Base-by-base conservation (phyloP, 2,888 invertebrate genomes). In the Pheosia gnoma region DNA sequence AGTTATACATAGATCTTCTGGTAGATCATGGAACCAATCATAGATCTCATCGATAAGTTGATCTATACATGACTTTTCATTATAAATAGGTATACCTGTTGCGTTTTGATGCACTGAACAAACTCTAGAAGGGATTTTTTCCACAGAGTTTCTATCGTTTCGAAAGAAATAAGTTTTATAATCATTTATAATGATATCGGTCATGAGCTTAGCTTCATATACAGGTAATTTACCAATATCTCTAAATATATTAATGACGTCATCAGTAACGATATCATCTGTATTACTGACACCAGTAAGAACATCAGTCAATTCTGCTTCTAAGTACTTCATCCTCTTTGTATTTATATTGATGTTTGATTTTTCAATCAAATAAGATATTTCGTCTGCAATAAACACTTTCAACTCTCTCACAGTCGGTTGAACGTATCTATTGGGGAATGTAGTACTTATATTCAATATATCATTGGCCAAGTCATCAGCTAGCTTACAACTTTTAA, bases 131-230 rank as follows among this genome's bases (percentile, higher is more conserved):
- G 62, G 47, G 0, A 59, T 7, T 52, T 63, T 54, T 11, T 39
- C 56, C 36, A 4, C 6, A 7, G 41, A 11, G n/a, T 47, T 43
- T 8, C 10, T n/a, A 11, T 47, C 11, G 4, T 66, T 58, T 11
- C 72, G 73, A 38, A 71, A 73, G 55, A 67, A 65, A 39, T 66
- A 67, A 37, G 66, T 67, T 55, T 66, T 71, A 5, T 67, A 75
- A 54, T 78, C 65, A n/a, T 61, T 68, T 10, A 72, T 47, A 5
- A 72, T 63, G 5, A 71, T 59, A 11, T 69, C 61, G 13, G 72
- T 58, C 47, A 72, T 68, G 60, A 70, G 62, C 47, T 59, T 64
- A 4, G 69, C 75, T 67, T 70, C 64, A 11, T 64, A 60, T 25
- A 66, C 57, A 37, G 72, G 56, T 7, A 77, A 13, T 41, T 75